phyloP scores from a whole-genome alignment of 2,797 vertebrate species.

The Enteromius afrohamiltoni region DNA sequence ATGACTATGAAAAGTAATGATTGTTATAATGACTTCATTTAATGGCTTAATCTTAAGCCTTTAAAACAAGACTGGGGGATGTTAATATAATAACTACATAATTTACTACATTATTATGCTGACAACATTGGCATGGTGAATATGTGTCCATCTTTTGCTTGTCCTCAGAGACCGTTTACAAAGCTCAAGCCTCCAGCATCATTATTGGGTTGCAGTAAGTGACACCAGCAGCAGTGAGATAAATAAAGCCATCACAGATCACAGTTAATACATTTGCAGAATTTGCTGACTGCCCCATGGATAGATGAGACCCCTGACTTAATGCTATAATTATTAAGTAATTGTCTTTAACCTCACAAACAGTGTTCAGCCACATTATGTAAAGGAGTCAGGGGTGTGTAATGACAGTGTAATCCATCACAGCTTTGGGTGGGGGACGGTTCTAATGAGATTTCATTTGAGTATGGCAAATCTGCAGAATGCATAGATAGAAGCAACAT shows the following conservation, averaged over 20 bases:
- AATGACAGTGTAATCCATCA: constrained; percentile 99
- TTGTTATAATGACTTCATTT: constrained; percentile 67
- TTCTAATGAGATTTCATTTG: constrained; percentile 97
- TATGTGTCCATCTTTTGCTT: constrained; percentile 88
- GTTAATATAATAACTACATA: constrained; percentile 82
- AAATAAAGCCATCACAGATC: constrained; percentile 69
- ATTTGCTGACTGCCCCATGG: constrained; percentile 84
- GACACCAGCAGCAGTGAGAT: constrained; percentile 66
- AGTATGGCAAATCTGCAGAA: constrained; percentile 90
- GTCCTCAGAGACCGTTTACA: constrained; percentile 80
- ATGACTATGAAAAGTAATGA: constrained; percentile 68
- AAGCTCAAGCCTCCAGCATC: constrained; percentile 64
- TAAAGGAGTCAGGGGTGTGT: constrained; percentile 97
- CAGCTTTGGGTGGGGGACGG: constrained; percentile 93
- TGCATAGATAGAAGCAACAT: constrained; percentile 94
- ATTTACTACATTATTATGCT: constrained; percentile 80
- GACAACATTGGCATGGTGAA: constrained; percentile 84
- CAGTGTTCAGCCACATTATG: constrained; percentile 99
- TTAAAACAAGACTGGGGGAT: constrained; percentile 58
- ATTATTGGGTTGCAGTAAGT: constrained; percentile 48
- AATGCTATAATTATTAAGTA: constrained; percentile 98
- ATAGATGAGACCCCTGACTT: constrained; percentile 94
- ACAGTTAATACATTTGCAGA: constrained; percentile 74
- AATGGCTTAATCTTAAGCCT: constrained; percentile 66
- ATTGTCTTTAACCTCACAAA: constrained; percentile 99